Evolutionary conservation across 2,888 invertebrate species (phyloP).

Genomic region (Stenoptilia bipunctidactyla): DNA sequence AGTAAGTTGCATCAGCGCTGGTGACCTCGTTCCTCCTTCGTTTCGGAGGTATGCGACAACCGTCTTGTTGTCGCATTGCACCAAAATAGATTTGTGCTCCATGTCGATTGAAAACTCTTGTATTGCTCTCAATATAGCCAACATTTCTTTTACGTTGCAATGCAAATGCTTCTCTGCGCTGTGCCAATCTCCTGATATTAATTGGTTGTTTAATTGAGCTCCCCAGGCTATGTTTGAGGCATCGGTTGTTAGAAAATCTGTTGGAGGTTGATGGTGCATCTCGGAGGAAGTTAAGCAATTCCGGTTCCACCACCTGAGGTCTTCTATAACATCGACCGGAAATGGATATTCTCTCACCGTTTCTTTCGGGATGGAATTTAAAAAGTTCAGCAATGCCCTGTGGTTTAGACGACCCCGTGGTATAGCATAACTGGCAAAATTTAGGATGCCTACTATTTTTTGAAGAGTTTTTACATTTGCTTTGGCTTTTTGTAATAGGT

Average conservation of each 20-base stretch:
- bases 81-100: background rate
- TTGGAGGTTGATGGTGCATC: background rate
- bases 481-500: background rate
- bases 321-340: background rate
- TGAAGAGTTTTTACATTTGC: background rate
- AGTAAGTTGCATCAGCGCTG: background rate
- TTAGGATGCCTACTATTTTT: constrained; percentile 7
- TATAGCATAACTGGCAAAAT: constrained; percentile 6
- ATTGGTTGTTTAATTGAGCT: constrained; percentile 7
- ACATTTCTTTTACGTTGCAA: background rate
- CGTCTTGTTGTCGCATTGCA: background rate
- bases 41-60: constrained; percentile 13
- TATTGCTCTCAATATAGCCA: background rate
- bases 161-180: background rate
- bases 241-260: constrained; percentile 8
- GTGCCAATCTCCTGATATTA: background rate
- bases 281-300: background rate
- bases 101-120: background rate
- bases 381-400: constrained; percentile 5
- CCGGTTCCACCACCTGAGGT: constrained; percentile 8
- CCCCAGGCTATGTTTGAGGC: constrained; percentile 7
- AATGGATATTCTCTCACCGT: background rate
- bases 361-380: background rate
- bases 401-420: constrained; percentile 10
- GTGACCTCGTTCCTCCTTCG: constrained; percentile 5